These are phyloP conservation scores for Falco biarmicus DNA, from an alignment of 2,797 vertebrate species.

Conservation along the genomic window DNA sequence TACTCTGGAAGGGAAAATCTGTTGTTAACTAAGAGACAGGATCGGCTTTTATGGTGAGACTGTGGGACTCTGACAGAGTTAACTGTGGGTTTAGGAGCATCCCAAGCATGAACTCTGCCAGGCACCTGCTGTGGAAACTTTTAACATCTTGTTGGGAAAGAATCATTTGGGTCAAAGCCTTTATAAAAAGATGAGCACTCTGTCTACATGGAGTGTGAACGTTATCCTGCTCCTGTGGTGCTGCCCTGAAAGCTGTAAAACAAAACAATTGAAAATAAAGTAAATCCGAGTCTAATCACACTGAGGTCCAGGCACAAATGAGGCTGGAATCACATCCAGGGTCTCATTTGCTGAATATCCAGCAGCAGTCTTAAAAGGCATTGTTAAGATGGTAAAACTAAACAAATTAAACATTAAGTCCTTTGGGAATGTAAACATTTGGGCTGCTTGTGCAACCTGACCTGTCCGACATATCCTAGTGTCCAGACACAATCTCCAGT, in stretches of 20 bases:
- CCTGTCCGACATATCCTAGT: background rate
- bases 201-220: background rate
- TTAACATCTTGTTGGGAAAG: background rate
- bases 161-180: background rate
- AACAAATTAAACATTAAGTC: background rate
- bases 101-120: background rate
- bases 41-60: background rate
- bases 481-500: background rate
- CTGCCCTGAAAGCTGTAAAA: background rate
- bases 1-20: background rate
- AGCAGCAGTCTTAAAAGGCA: background rate
- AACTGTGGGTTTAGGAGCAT: background rate
- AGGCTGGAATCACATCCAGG: background rate
- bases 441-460: background rate
- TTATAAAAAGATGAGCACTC: background rate
- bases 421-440: background rate
- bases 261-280: background rate
- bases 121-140: background rate
- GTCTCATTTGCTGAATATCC: background rate
- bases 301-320: background rate
- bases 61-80: background rate
- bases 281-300: background rate
- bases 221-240: background rate
- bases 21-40: background rate
- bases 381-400: background rate